These are phyloP conservation scores for Pseudopodoces humilis DNA, from an alignment of 2,113 vertebrate species.

Conservation along the genomic window DNA sequence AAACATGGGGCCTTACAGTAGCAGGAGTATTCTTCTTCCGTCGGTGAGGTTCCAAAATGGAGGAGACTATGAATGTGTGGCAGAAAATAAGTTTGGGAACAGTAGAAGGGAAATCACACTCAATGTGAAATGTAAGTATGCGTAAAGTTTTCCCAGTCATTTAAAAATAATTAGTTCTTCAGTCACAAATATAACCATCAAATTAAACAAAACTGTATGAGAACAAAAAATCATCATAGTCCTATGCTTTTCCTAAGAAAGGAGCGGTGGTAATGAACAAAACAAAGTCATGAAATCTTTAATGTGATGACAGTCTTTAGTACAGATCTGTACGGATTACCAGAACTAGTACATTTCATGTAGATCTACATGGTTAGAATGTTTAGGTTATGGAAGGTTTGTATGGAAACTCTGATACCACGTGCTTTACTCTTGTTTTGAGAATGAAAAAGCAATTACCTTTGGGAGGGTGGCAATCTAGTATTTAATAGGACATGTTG, in stretches of 20 bases:
- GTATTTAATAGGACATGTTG: neutral
- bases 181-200: neutral
- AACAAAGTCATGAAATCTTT: neutral
- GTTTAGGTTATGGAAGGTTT: neutral
- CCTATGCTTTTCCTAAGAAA: neutral
- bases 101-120: conserved; percentile 29
- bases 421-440: neutral
- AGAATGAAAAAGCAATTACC: neutral
- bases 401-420: neutral
- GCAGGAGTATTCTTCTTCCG: neutral
- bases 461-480: neutral
- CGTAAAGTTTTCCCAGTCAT: neutral
- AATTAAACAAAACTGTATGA: neutral
- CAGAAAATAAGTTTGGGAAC: conserved; percentile 48
- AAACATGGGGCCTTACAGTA: neutral
- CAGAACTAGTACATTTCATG: no score
- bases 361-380: neutral
- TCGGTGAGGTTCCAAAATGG: conserved; percentile 1
- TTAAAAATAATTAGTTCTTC: neutral
- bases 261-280: neutral
- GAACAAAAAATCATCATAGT: neutral
- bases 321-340: neutral
- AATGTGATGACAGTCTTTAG: neutral
- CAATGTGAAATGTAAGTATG: conserved; percentile 63
- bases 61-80: conserved; percentile 57